phyloP scores from a whole-genome alignment of 2,113 vertebrate species.

The Upupa epops region DNA sequence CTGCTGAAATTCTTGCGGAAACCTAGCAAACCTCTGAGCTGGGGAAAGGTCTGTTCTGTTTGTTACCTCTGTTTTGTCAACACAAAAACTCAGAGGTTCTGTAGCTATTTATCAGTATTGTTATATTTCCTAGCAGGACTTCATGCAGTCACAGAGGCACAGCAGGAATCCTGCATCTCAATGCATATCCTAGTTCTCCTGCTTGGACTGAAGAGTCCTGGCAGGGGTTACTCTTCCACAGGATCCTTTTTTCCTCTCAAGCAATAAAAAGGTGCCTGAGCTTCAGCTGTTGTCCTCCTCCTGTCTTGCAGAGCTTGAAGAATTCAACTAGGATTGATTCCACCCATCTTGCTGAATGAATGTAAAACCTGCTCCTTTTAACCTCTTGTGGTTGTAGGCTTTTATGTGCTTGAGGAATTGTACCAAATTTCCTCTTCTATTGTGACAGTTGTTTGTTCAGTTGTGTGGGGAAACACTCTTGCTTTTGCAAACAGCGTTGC shows the following conservation, averaged over 20 bases:
- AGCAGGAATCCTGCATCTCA: background rate
- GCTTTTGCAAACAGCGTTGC: background rate
- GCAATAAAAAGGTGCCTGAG: background rate
- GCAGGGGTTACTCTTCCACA: background rate
- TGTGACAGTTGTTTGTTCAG: background rate
- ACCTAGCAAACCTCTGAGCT: background rate
- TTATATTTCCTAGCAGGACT: background rate
- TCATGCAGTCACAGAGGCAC: background rate
- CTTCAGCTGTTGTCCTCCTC: background rate
- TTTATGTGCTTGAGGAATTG: background rate
- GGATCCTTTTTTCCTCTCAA: background rate
- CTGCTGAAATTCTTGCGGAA: background rate
- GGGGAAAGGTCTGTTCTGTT: background rate
- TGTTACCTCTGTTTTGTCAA: background rate
- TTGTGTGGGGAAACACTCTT: background rate
- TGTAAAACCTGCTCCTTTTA: background rate
- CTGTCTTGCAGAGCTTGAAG: background rate
- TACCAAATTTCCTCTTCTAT: background rate
- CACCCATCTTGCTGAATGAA: background rate
- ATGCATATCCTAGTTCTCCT: background rate
- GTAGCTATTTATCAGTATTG: rapidly evolving
- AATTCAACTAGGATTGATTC: background rate
- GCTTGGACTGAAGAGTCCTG: background rate
- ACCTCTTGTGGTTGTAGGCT: background rate
- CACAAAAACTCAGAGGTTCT: background rate